phyloP scores from a whole-genome alignment of 2,113 vertebrate genomes.

The Zosterops borbonicus region DNA sequence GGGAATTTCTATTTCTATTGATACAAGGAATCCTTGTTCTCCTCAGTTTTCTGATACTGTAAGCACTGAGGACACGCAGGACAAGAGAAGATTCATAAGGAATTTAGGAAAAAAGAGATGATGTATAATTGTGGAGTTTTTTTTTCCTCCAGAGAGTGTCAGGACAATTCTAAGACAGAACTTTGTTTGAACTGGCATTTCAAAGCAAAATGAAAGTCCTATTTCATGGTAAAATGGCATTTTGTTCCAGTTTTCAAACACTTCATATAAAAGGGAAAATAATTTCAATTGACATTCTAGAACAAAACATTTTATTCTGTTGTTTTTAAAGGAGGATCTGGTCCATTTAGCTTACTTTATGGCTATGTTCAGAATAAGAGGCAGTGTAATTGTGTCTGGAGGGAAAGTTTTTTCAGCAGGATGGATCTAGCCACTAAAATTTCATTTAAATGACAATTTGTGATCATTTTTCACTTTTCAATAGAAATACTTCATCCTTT shows the following conservation, averaged over 20 bases:
- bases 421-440: not conserved
- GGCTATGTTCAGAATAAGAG: not conserved
- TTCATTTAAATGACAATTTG: not conserved
- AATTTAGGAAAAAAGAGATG: not conserved
- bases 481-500: not conserved
- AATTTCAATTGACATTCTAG: not conserved
- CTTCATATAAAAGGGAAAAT: not conserved
- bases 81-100: not conserved
- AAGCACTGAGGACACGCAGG: not conserved
- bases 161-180: not conserved
- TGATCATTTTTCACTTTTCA: not conserved
- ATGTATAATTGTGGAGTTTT: rapidly evolving
- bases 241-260: not conserved
- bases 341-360: not conserved
- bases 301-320: not conserved
- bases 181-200: not conserved
- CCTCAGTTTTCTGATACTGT: not conserved
- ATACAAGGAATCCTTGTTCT: not conserved
- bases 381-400: not conserved
- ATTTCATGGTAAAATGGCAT: not conserved
- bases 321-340: not conserved
- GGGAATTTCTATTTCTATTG: not conserved
- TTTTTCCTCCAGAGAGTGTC: not conserved
- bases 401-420: not conserved
- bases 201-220: not conserved